These are phyloP conservation scores for Zosterops hypoxanthus DNA, from an alignment of 2,113 vertebrate species.

Conservation along the genomic window DNA sequence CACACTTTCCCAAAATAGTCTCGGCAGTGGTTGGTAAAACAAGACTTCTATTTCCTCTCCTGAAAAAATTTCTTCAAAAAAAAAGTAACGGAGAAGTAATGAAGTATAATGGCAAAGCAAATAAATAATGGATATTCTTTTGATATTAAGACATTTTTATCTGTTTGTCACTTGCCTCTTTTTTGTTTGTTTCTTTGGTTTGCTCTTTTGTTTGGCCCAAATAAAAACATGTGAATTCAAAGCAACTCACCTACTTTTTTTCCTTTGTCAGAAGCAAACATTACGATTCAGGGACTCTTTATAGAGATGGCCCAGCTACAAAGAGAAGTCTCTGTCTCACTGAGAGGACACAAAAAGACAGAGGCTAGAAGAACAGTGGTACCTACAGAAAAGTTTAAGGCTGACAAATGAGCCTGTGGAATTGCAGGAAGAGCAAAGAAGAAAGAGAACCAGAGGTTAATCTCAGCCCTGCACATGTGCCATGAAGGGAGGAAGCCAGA, in stretches of 20 bases:
- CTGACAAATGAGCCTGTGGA: not conserved
- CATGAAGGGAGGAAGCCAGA: not conserved
- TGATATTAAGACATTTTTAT: not conserved
- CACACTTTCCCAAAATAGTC: not conserved
- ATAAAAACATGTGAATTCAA: not conserved
- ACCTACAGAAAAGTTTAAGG: not conserved
- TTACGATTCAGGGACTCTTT: not conserved
- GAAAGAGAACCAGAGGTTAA: not conserved
- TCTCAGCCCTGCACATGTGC: not conserved
- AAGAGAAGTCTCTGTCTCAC: not conserved
- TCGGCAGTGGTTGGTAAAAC: not conserved
- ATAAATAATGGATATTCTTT: not conserved
- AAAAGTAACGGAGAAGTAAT: not conserved
- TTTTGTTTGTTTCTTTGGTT: not conserved
- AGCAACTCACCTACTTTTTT: not conserved
- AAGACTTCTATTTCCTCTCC: not conserved
- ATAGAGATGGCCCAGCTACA: not conserved
- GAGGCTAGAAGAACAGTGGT: not conserved
- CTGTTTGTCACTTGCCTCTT: not conserved
- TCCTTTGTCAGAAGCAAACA: not conserved
- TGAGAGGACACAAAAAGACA: not conserved
- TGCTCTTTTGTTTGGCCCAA: not conserved
- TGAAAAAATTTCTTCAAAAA: not conserved
- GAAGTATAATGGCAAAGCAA: not conserved
- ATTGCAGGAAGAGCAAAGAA: not conserved